A percentile compares a stretch with the other conserved stretches of the same genome.
Evolutionary conservation across 2,113 vertebrate genomes (phyloP).

Genomic region (Pelecanoides urinatrix): DNA sequence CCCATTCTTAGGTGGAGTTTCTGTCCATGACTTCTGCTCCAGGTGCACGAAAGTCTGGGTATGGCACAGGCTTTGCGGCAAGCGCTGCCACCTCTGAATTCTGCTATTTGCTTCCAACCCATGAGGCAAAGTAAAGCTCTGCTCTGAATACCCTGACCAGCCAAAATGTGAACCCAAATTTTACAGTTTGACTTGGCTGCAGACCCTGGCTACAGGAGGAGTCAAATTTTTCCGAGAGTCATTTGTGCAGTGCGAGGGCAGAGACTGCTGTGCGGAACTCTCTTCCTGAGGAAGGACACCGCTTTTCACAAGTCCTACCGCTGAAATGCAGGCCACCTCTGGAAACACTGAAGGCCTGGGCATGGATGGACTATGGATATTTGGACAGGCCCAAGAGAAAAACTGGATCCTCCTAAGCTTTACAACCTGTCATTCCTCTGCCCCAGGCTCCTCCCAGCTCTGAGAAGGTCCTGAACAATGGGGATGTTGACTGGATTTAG

Average conservation of each 20-base stretch:
- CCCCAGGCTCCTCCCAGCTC: background rate
- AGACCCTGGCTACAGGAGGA: background rate
- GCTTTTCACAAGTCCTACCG: background rate
- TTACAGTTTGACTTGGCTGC: background rate
- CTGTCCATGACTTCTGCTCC: background rate
- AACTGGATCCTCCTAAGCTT: background rate
- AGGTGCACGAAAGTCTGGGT: background rate
- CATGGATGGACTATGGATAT: background rate
- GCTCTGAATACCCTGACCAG: background rate
- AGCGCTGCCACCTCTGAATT: background rate
- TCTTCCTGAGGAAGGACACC: background rate
- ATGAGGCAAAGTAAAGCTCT: background rate
- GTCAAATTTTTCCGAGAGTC: background rate
- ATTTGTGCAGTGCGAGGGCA: background rate
- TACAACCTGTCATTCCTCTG: background rate
- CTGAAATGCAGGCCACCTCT: background rate
- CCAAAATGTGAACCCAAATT: background rate
- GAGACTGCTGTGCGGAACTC: fast-evolving
- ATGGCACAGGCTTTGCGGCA: background rate
- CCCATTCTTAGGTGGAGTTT: background rate
- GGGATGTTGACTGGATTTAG: background rate
- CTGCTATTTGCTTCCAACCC: background rate
- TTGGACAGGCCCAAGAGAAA: background rate
- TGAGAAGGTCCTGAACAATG: background rate
- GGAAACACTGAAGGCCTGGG: background rate